These are phyloP conservation scores for Metallyticus violacea DNA, from an alignment of 2,888 invertebrate genomes.

Conservation along the genomic window DNA sequence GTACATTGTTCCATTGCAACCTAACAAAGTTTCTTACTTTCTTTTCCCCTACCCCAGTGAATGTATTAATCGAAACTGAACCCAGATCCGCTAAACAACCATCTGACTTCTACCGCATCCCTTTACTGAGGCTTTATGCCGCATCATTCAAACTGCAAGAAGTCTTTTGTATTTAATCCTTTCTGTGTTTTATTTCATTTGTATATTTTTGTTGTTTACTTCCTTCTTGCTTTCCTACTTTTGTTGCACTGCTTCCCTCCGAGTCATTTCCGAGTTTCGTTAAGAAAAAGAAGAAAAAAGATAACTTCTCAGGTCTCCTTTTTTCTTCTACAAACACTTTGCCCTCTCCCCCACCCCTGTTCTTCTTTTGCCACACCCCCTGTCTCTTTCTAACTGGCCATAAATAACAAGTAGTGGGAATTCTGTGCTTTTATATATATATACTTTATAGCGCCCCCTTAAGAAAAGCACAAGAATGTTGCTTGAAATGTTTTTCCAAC, in stretches of 20 bases:
- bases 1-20: too few relatives aligned
- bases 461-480: slow-evolving; percentile 30
- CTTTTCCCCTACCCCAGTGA: too few relatives aligned
- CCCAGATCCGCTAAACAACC: too few relatives aligned
- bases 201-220: not conserved
- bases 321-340: not conserved
- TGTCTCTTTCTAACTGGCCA: slow-evolving; percentile 20
- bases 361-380: not conserved
- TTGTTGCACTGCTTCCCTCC: slow-evolving; percentile 11
- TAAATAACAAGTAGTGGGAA: slow-evolving; percentile 31
- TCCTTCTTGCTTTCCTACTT: not conserved
- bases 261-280: slow-evolving; percentile 27
- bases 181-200: not conserved
- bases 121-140: not conserved
- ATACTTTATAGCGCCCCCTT: slow-evolving; percentile 17
- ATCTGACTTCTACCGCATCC: too few relatives aligned
- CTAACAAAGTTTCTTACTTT: too few relatives aligned
- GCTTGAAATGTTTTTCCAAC: slow-evolving; percentile 31
- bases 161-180: not conserved
- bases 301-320: slow-evolving; percentile 12
- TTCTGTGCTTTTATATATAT: slow-evolving; percentile 23
- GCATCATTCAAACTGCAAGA: not conserved
- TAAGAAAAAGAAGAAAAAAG: slow-evolving; percentile 19
- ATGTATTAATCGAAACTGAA: too few relatives aligned
- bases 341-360: not conserved